A percentile compares a stretch with the other conserved stretches of the same genome.
phyloP scores from a whole-genome alignment of 1,140 invertebrate genomes.

The Caligus rogercresseyi region DNA sequence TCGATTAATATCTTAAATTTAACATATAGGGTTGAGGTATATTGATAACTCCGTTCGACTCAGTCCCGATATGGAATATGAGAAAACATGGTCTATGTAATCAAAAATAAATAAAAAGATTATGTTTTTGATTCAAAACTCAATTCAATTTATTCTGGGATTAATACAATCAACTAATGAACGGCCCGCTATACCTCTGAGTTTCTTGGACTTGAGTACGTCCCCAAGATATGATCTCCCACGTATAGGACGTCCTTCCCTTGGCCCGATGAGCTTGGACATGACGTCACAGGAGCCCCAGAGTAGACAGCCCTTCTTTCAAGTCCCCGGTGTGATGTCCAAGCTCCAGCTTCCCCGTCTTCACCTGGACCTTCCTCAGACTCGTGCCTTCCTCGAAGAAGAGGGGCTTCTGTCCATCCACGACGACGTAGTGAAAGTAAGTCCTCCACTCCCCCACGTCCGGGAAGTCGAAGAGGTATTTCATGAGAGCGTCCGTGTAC shows the following conservation, averaged over 20 bases:
- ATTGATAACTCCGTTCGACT: too few species aligned
- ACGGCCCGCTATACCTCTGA: too few species aligned
- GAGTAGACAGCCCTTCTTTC: slow-evolving; percentile 47
- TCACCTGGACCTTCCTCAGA: slow-evolving; percentile 74
- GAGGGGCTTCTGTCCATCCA: slow-evolving; percentile 85
- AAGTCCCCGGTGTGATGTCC: slow-evolving; percentile 70
- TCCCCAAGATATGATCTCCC: slow-evolving; percentile 95
- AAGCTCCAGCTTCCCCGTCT: slow-evolving; percentile 66
- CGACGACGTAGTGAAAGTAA: slow-evolving; percentile 94
- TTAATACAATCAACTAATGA: too few species aligned
- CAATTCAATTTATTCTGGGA: too few species aligned
- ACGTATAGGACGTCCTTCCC: too few species aligned
- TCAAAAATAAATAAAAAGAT: too few species aligned
- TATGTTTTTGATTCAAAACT: too few species aligned
- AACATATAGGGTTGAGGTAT: too few species aligned
- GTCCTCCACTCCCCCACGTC: slow-evolving; percentile 59
- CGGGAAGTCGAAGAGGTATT: slow-evolving; percentile 77
- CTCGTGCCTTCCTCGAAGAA: slow-evolving; percentile 96
- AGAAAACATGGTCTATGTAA: too few species aligned
- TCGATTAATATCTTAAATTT: too few species aligned
- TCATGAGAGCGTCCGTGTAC: slow-evolving; percentile 81
- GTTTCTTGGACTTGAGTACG: slow-evolving; percentile 96
- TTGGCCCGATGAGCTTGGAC: slow-evolving; percentile 87
- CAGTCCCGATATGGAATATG: too few species aligned
- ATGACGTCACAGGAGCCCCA: slow-evolving; percentile 90